These are phyloP conservation scores for Oncopeltus fasciatus DNA, from an alignment of 1,140 invertebrate species.

Conservation along the genomic window DNA sequence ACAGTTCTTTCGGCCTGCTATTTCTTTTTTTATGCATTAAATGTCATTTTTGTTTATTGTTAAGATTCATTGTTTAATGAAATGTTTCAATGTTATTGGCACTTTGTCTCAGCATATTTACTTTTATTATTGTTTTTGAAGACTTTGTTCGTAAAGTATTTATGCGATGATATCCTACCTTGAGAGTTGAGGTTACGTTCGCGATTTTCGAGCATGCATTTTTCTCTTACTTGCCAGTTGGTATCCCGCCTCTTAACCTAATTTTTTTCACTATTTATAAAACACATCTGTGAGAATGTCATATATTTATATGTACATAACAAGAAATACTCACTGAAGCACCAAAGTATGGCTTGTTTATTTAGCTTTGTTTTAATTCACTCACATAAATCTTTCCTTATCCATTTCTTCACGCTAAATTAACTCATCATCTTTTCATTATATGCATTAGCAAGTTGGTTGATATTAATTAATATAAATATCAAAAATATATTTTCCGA, in stretches of 20 bases:
- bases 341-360: constrained; percentile 4
- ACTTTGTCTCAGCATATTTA: constrained; percentile 3
- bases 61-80: neutral
- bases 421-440: neutral
- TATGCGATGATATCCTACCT: neutral
- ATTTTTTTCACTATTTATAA: neutral
- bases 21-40: neutral
- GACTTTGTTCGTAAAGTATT: neutral
- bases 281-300: constrained; percentile 1
- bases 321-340: neutral
- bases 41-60: neutral
- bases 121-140: neutral
- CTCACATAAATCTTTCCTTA: neutral
- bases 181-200: constrained; percentile 8
- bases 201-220: neutral
- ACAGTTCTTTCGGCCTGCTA: constrained; percentile 8
- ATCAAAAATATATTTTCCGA: too few relatives aligned
- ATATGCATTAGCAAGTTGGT: neutral
- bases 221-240: neutral
- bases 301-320: neutral
- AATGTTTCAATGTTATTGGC: constrained; percentile 2
- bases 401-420: neutral
- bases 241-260: neutral
- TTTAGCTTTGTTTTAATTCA: constrained; percentile 4
- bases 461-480: too few relatives aligned